Evolutionary conservation across 2,888 invertebrate species (phyloP).

Genomic region (Lasiommata megera): DNA sequence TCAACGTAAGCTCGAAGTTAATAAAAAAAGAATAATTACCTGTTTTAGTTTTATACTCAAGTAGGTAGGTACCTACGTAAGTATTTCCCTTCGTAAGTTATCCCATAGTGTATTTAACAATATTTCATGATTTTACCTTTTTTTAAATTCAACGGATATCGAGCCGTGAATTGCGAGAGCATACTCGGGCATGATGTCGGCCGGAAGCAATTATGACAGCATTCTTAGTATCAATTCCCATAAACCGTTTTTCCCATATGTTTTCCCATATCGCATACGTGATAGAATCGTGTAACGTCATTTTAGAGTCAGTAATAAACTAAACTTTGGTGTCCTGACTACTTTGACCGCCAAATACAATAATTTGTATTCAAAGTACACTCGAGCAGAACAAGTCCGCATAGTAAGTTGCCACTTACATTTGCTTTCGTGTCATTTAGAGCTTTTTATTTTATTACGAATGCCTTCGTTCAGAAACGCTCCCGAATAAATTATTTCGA

Average conservation of each 20-base stretch:
- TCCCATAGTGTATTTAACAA: too few species aligned
- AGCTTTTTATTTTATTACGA: conserved; percentile 28
- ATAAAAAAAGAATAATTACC: too few species aligned
- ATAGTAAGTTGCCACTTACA: conserved; percentile 46
- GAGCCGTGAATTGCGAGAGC: too few species aligned
- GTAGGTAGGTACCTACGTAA: too few species aligned
- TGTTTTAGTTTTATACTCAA: too few species aligned
- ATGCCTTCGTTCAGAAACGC: conserved; percentile 8
- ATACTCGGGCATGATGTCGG: too few species aligned
- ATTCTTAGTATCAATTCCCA: conserved; percentile 60
- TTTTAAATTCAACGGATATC: too few species aligned
- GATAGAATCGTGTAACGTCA: conserved; percentile 44
- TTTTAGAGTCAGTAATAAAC: conserved; percentile 52
- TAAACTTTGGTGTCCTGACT: conserved; percentile 50
- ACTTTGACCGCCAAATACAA: conserved; percentile 66
- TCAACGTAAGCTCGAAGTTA: too few species aligned
- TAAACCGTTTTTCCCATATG: conserved; percentile 60
- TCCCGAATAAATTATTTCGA: conserved; percentile 7
- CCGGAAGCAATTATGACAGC: conserved; percentile 67
- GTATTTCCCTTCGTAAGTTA: too few species aligned
- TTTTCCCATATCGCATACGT: conserved; percentile 49
- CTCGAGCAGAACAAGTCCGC: conserved; percentile 41
- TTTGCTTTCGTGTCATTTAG: conserved; percentile 42
- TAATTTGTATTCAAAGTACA: conserved; percentile 61
- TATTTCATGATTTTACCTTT: too few species aligned